Base-by-base conservation (phyloP, 2,113 vertebrate species). In the Phylloscopus whistleri region DNA sequence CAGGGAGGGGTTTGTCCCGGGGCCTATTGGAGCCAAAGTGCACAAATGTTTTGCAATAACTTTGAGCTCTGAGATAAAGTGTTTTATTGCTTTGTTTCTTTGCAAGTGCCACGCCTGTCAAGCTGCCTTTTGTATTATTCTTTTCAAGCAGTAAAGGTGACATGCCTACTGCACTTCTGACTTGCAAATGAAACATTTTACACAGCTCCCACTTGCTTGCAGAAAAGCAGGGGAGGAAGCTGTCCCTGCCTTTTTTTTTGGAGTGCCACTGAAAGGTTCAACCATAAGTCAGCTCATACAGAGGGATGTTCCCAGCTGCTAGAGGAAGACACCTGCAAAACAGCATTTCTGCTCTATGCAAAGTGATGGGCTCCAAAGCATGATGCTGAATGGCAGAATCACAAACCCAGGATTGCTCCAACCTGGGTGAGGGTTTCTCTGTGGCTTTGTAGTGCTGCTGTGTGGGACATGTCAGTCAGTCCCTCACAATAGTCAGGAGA, bases 61-160 rank as follows among this genome's bases (percentile, higher is more conserved):
- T 75, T 39, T 3, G 9, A 53, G 26, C 82, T 81, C 52, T 49
- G 37, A 87, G 90, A 92, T 83, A 85, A 80, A 85, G 31, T 35
- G n/a, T 44, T 95, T 78, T 72, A 81, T 68, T 92, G 76, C 52
- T 92, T 92, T 78, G 16, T 84, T 94, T 91, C 55, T 30, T 58
- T 81, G 49, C 12, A 63, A 92, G 52, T 85, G 53, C 89, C 82
- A 82, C 77, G 6, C 83, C 83, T 87, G n/a, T 72, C 84, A n/a
- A 82, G 62, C 77, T 84, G 41, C 73, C 44, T 84, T 94, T 66
- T 94, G 37, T 77, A 9, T 46, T 95, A 24, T 8, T 75, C 35
- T 81, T 87, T 84, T 43, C 18, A 24, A 86, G 78, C 78, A 86
- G 49, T 48, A 77, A 59, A 53, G 43, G 72, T 89, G 77, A 59